Evolutionary conservation across 2,113 vertebrate species (phyloP), one percentile per base, ranked within the genome.

Genomic region (Uria lomvia): DNA sequence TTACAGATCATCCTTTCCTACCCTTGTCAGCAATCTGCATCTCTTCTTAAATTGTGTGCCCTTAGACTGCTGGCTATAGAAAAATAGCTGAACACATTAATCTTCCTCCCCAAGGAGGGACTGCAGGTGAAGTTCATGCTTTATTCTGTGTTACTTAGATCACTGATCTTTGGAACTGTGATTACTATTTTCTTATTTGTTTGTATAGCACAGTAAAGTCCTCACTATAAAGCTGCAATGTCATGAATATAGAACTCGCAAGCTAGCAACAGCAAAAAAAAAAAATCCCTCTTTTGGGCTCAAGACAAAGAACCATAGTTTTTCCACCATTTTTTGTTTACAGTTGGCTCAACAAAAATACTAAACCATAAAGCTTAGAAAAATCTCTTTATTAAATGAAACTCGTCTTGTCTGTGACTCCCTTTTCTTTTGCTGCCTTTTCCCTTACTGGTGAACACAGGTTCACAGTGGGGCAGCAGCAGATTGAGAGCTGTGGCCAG

Each of bases 371-470:
- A 91, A 89, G 29, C 80, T 86, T 79, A 73, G 66, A 88, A 43
- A 88, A 93, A 77, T 62, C 34, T 73, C 63, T 86, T 92, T 75
- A 71, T 92, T 94, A 86, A 86, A 86, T 88, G 52, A 62, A 92
- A 45, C 29, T 53, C 21, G 2, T 52, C 50, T 67, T 79, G 67
- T 50, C 22, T 71, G 42, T 58, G 42, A 36, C 32, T 87, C 36
- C 52, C 53, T 78, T 92, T 89, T 59, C 65, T 85, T 91, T 72
- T 27, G 22, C 70, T 94, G 73, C 65, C 2, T 0, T 85, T 94
- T 89, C 53, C 32, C 56, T 86, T 45, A 6, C 32, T 87, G 45
- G 52, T 75, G 70, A 89, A 49, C 42, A 55, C 6, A 24, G 5
- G 73, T 92, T 97, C 73, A 87, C 86, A 78, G 62, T 70, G 63